phyloP scores from a whole-genome alignment of 2,888 invertebrate species.

The Nomada fabriciana region DNA sequence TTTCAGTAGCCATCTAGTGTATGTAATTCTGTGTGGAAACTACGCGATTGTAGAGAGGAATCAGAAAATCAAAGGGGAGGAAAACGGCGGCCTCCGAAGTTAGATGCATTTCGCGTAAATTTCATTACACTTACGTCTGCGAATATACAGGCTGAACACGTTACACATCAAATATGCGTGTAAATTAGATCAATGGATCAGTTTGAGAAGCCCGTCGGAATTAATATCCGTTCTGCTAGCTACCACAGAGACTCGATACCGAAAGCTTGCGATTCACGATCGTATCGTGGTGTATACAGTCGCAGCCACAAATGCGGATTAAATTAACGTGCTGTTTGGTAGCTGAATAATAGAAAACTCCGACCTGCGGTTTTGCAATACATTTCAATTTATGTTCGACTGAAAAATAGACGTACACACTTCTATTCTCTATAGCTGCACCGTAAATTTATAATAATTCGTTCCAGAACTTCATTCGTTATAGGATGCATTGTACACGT shows the following conservation, averaged over 20 bases:
- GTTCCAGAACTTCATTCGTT: too few relatives aligned
- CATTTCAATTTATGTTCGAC: conserved; percentile 30
- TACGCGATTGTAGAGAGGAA: neutral
- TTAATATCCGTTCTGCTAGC: conserved; percentile 81
- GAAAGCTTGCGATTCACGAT: conserved; percentile 70
- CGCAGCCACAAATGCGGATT: conserved; percentile 63
- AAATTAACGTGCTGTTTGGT: conserved; percentile 58
- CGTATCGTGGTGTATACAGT: conserved; percentile 56
- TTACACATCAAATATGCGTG: conserved; percentile 66
- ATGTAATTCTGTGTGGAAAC: too few relatives aligned
- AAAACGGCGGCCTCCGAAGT: neutral
- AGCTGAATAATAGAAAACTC: conserved; percentile 26
- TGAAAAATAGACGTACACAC: neutral
- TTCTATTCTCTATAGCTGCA: neutral
- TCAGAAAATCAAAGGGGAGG: neutral
- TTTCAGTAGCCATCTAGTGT: neutral
- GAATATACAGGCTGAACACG: conserved; percentile 13
- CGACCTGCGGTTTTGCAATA: conserved; percentile 7
- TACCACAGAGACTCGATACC: conserved; percentile 74
- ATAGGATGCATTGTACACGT: too few relatives aligned
- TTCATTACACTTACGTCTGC: conserved; percentile 44
- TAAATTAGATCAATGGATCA: conserved; percentile 79
- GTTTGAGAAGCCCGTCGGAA: conserved; percentile 76
- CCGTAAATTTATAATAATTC: too few relatives aligned
- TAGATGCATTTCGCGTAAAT: conserved; percentile 34